Base-by-base conservation (phyloP, 2,113 vertebrate species). In the Mirza zaza region DNA sequence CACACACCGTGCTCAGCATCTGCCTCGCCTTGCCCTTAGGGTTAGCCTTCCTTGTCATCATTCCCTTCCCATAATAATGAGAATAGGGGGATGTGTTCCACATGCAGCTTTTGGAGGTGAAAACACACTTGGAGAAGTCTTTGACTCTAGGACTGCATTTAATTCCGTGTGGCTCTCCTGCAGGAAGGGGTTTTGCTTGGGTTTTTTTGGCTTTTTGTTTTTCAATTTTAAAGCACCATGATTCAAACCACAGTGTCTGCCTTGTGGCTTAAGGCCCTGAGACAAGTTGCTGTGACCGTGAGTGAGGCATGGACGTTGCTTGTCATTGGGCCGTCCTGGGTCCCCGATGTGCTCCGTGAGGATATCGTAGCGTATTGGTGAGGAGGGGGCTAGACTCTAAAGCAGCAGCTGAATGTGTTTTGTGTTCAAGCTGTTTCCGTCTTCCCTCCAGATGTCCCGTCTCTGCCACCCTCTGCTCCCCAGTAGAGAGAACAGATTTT, bases 1-100 rank as follows among this genome's bases (percentile, higher is more conserved):
- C 29, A 18, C 85, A 42, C 4, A 1, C 48, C 5, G 4, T 6
- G 15, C 14, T 34, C 17, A n/a, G 42, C 12, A 18, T 4, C 15
- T 7, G 2, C 29, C 11, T 77, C 34, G 29, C 36, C 12, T 13
- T 8, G 52, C n/a, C 1, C 0, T 42, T 23, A 34, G 50, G 2
- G 14, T 32, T 4, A 59, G 9, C 11, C 27, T 36, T 52, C 15
- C 59, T 57, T 17, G 32, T 20, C 10, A 11, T 48, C 42, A 13
- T 23, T 21, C 39, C 39, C 15, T 73, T 68, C 17, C 48, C 13
- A 1, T 36, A 32, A 55, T 32, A 50, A 91, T 61, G 63, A 45
- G 13, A 36, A 25, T 1, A 32, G 48, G 23, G 59, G 42, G 14
- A 6, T 87, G 4, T 4, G 6, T 36, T n/a, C 65, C 32, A n/a